phyloP scores from a whole-genome alignment of 2,888 invertebrate genomes.

The Leptopilina drosophilae region DNA sequence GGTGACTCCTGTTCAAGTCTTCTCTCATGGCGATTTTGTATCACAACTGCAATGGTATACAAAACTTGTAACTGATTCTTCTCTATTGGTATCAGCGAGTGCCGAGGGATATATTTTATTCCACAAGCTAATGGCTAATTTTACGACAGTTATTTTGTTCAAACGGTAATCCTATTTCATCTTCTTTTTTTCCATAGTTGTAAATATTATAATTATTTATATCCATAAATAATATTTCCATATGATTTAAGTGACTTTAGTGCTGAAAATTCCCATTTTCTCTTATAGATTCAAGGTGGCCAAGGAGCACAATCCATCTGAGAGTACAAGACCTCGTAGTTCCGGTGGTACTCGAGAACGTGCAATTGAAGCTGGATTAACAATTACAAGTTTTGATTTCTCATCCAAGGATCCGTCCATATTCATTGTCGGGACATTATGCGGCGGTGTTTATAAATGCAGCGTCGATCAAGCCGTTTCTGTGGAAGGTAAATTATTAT shows the following conservation, averaged over 20 bases:
- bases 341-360: constrained; percentile 71
- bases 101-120: constrained; percentile 71
- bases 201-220: constrained; percentile 7
- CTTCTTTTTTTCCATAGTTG: background rate
- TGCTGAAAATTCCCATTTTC: too few relatives aligned
- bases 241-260: too few relatives aligned
- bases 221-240: background rate
- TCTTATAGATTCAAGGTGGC: constrained; percentile 68
- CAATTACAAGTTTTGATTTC: constrained; percentile 72
- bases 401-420: constrained; percentile 65
- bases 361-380: constrained; percentile 71
- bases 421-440: constrained; percentile 73
- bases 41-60: constrained; percentile 70
- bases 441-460: constrained; percentile 74
- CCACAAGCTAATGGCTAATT: constrained; percentile 69
- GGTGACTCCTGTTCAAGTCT: constrained; percentile 65
- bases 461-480: constrained; percentile 64
- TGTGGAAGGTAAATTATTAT: constrained; percentile 62
- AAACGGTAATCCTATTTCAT: constrained; percentile 61
- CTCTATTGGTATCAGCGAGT: constrained; percentile 68
- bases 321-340: constrained; percentile 71
- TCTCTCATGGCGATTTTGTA: constrained; percentile 69
- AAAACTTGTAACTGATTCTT: constrained; percentile 65
- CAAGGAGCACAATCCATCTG: constrained; percentile 74
- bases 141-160: constrained; percentile 62